Conservation (phyloP, 92 coral and sea anemone species). For the Plumapathes pennacea region DNA sequence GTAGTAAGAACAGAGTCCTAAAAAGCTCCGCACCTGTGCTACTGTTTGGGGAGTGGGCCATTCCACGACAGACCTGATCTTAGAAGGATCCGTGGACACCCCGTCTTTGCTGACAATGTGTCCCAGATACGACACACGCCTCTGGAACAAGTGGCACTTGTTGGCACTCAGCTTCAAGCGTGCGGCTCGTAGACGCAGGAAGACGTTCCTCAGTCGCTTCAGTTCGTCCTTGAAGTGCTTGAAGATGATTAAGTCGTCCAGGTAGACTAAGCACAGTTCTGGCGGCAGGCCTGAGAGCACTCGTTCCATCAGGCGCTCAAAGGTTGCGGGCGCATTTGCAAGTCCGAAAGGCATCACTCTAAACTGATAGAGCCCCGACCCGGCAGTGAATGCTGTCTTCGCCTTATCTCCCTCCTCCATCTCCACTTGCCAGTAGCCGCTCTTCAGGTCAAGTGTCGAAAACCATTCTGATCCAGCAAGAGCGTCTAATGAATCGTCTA, state of each 20-base stretch:
- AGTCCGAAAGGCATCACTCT: constrained; percentile 18
- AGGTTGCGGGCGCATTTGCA: constrained; percentile 23
- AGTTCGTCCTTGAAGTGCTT: constrained; percentile 8
- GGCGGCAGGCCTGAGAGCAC: constrained; percentile 11
- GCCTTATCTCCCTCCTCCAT: background rate
- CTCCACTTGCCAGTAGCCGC: constrained; percentile 23
- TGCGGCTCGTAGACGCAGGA: background rate
- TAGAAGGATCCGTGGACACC: constrained; percentile 13
- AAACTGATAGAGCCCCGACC: constrained; percentile 11
- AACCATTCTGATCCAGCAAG: constrained; percentile 8
- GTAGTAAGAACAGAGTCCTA: constrained; percentile 19
- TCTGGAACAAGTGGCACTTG: constrained; percentile 19
- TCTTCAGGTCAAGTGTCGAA: constrained; percentile 8
- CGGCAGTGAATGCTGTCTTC: constrained; percentile 19
- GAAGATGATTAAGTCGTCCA: constrained; percentile 15
- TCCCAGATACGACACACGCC: constrained; percentile 13
- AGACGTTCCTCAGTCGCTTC: background rate
- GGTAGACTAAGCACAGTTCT: constrained; percentile 19
- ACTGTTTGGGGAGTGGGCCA: background rate
- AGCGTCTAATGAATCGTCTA: constrained; percentile 6
- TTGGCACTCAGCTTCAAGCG: constrained; percentile 4
- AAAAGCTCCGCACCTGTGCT: background rate
- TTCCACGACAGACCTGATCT: constrained; percentile 5
- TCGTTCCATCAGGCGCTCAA: constrained; percentile 20
- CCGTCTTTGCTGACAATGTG: constrained; percentile 18